Base-by-base conservation (phyloP, 2,797 vertebrate genomes). In the Schizopygopsis pylzovi region DNA sequence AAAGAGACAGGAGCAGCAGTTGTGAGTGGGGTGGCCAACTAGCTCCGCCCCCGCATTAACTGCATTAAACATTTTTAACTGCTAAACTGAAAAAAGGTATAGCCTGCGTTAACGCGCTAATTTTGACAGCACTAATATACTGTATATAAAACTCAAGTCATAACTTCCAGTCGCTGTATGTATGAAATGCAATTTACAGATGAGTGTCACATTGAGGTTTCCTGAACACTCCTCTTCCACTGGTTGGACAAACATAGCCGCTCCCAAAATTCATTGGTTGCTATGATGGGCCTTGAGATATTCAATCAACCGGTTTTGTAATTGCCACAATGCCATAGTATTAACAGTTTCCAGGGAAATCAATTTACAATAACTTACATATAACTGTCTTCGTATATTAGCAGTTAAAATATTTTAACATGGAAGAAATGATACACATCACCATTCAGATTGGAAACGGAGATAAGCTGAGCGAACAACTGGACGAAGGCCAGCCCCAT, bases 391-490 rank as follows among this genome's bases (percentile, higher is more conserved):
- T 75, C 12, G 28, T 76, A 72, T 25, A 41, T 41, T 18, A 67
- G 4, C n/a, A 61, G 11, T 11, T 11, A 47, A 68, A n/a, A 2
- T 33, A 33, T 75, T 75, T 52, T 49, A 12, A 22, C 11, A 13
- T 20, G 10, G 12, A 22, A 78, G 25, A 43, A 61, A 59, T n/a
- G 15, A 9, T 41, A 43, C 13, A 78, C 22, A 78, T 78, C 22
- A 61, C 8, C 22, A 43, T 43, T 61, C 9, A 18, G 13, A 59
- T 45, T 47, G 10, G 41, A 82, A 6, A 41, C 8, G 43, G 3
- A 79, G 13, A 70, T 59, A 52, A 85, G 28, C 77, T 47, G 28
- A 72, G 77, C 67, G 47, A 39, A 56, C 63, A 70, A 65, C 56
- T 28, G 52, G 6, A 81, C 1, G 6, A 49, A 61, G 52, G 54